phyloP scores from a whole-genome alignment of 2,113 vertebrate genomes.

The Redunca redunca region DNA sequence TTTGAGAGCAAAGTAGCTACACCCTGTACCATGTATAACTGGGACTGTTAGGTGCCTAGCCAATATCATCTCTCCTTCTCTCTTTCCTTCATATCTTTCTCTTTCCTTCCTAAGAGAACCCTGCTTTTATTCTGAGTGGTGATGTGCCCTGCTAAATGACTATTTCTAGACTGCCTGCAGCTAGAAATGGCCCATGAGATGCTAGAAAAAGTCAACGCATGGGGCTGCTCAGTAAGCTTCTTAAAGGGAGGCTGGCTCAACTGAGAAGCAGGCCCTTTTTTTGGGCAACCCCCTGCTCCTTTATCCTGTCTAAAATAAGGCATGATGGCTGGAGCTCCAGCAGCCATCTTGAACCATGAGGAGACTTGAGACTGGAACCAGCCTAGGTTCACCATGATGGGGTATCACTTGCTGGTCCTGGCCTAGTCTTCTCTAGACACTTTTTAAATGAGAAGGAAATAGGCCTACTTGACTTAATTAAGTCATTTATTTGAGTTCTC shows the following conservation, averaged over 20 bases:
- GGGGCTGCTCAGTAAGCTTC: not conserved
- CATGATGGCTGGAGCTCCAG: not conserved
- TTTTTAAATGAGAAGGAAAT: not conserved
- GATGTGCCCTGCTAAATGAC: not conserved
- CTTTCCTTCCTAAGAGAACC: not conserved
- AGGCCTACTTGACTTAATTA: not conserved
- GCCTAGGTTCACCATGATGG: not conserved
- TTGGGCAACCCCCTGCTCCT: not conserved
- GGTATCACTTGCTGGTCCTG: accelerated
- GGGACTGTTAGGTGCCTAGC: not conserved
- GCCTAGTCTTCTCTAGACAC: not conserved
- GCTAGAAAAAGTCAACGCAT: not conserved
- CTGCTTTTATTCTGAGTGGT: not conserved
- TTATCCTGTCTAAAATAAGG: not conserved
- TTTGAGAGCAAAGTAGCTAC: not conserved
- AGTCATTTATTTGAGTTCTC: not conserved
- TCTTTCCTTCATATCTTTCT: not conserved
- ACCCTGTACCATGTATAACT: accelerated
- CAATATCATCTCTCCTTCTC: not conserved
- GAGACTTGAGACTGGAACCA: not conserved
- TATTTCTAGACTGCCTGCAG: not conserved
- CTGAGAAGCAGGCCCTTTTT: not conserved
- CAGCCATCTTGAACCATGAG: not conserved
- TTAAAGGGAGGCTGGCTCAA: not conserved
- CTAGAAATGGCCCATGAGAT: not conserved